phyloP scores from a whole-genome alignment of 2,797 vertebrate species.

The Morus bassanus region DNA sequence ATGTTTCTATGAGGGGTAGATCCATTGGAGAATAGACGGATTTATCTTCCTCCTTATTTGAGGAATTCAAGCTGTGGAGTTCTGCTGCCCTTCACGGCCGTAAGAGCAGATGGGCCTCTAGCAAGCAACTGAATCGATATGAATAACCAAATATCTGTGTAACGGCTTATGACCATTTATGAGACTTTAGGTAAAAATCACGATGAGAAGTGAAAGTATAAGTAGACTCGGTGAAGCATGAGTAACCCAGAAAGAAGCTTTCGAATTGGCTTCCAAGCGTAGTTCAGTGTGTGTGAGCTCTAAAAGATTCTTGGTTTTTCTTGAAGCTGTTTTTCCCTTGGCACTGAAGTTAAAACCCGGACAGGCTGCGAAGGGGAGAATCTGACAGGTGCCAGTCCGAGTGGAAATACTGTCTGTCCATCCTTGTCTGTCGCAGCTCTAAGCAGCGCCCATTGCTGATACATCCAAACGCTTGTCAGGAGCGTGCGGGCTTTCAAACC shows the following conservation, averaged over 20 bases:
- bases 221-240: background rate
- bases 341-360: background rate
- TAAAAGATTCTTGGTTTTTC: background rate
- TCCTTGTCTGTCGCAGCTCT: background rate
- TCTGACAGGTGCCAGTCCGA: background rate
- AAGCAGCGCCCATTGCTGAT: background rate
- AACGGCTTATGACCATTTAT: constrained; percentile 34
- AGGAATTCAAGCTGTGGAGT: background rate
- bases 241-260: background rate
- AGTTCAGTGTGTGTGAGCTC: background rate
- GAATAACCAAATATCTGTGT: constrained; percentile 27
- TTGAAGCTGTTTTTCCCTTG: constrained; percentile 1
- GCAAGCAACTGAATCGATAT: background rate
- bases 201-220: background rate
- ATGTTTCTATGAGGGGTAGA: background rate
- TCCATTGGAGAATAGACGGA: background rate
- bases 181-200: background rate
- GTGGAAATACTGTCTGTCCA: background rate
- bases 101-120: background rate
- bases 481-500: background rate
- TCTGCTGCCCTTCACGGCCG: constrained; percentile 6
- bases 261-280: background rate
- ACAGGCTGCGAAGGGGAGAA: background rate
- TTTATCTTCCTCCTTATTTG: background rate
- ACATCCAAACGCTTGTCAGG: background rate